phyloP scores from a whole-genome alignment of 1,140 invertebrate species.

The Saccostrea cuccullata region DNA sequence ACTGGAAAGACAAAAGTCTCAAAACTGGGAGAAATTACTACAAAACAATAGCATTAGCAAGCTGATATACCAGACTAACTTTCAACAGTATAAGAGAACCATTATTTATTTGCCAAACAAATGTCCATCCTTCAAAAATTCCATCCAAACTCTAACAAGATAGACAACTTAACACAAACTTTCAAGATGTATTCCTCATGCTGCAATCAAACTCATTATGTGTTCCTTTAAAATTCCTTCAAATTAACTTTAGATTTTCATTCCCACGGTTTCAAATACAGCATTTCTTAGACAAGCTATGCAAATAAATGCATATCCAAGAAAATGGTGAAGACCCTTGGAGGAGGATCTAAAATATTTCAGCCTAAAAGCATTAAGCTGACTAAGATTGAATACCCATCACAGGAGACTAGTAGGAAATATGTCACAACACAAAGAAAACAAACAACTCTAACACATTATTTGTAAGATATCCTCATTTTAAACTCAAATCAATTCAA shows the following conservation, averaged over 20 bases:
- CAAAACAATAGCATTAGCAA: background rate
- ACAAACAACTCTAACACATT: background rate
- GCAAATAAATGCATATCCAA: background rate
- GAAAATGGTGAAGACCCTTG: background rate
- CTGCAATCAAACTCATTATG: background rate
- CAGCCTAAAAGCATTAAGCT: slow-evolving; percentile 4
- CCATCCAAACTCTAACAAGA: background rate
- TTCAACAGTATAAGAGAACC: background rate
- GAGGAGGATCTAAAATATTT: background rate
- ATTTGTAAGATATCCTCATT: slow-evolving; percentile 31
- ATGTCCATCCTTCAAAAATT: background rate
- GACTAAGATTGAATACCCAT: slow-evolving; percentile 21
- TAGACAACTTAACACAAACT: background rate
- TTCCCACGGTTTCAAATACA: too few species aligned
- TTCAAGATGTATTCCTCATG: background rate
- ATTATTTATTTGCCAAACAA: background rate
- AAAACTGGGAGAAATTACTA: background rate
- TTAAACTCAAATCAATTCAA: background rate
- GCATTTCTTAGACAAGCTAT: too few species aligned
- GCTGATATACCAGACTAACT: background rate
- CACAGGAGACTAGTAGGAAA: background rate
- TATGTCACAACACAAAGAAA: background rate
- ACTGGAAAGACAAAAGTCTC: background rate
- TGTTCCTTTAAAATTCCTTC: background rate
- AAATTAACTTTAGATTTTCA: background rate